A percentile compares a stretch with the other conserved stretches of the same genome.
These are phyloP conservation scores for Eupsittula cactorum DNA, from an alignment of 2,113 vertebrate genomes.

Conservation along the genomic window DNA sequence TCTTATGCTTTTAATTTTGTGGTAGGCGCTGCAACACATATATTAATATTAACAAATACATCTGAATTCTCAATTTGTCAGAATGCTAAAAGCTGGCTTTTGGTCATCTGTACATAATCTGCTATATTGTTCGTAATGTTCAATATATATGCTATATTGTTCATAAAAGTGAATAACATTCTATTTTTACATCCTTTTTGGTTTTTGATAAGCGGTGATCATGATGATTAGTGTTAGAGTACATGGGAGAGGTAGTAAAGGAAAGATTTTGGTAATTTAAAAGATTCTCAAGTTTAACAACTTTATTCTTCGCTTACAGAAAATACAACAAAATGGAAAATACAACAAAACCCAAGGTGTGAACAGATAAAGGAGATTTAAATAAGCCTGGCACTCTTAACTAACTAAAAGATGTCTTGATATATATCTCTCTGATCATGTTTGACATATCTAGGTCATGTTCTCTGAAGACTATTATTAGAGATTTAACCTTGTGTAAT, in stretches of 20 bases:
- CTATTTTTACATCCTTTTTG: background rate
- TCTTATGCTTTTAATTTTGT: background rate
- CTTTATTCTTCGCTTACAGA: background rate
- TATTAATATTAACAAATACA: background rate
- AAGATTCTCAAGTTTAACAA: background rate
- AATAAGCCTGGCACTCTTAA: constrained; percentile 50
- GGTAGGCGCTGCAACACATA: background rate
- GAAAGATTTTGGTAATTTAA: background rate
- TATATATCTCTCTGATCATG: constrained; percentile 64
- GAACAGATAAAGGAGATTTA: constrained; percentile 60
- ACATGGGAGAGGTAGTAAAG: background rate
- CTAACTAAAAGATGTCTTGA: constrained; percentile 66
- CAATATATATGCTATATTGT: background rate
- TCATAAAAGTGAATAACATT: background rate
- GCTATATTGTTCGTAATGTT: background rate
- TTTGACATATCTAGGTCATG: constrained; percentile 72
- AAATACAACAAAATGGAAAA: background rate
- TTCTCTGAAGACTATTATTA: constrained; percentile 60
- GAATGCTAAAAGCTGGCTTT: background rate
- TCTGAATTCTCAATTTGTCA: background rate
- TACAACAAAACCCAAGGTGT: constrained; percentile 48
- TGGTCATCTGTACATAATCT: background rate
- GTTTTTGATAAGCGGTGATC: background rate
- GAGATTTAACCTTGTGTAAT: constrained; percentile 71
- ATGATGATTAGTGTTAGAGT: background rate